These are phyloP conservation scores for Ptilorrhoa leucosticta DNA, from an alignment of 2,113 vertebrate species.

Conservation along the genomic window DNA sequence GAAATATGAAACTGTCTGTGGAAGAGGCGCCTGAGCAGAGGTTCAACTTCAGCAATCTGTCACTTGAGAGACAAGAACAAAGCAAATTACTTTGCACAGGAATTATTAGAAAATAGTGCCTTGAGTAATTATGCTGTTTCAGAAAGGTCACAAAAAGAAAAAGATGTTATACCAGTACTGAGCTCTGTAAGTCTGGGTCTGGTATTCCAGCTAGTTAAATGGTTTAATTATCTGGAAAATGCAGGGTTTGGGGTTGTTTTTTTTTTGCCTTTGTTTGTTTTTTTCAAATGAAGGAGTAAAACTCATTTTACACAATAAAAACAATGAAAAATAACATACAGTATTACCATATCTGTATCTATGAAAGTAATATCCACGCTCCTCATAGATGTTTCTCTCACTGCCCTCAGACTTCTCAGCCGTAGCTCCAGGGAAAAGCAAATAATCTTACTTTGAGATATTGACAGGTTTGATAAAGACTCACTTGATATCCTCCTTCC, in stretches of 20 bases:
- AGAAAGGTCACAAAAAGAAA: not conserved
- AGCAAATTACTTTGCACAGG: constrained; percentile 54
- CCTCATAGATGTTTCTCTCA: not conserved
- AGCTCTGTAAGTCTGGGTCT: not conserved
- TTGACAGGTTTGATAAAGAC: not conserved
- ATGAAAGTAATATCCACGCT: not conserved
- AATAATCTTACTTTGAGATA: not conserved
- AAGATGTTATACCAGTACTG: not conserved
- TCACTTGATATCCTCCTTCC: not conserved
- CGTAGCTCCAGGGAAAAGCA: not conserved
- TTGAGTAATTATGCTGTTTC: constrained; percentile 63
- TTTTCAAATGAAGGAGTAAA: not conserved
- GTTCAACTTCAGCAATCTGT: constrained; percentile 62
- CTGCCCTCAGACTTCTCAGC: not conserved
- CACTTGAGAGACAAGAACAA: constrained; percentile 53
- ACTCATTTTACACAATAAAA: not conserved
- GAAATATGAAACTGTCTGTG: constrained; percentile 61
- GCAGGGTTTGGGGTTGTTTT: not conserved
- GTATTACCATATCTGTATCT: not conserved
- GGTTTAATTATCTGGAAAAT: not conserved
- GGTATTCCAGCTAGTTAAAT: not conserved
- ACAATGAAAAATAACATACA: not conserved
- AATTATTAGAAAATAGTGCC: constrained; percentile 54
- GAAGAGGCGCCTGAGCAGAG: constrained; percentile 25
- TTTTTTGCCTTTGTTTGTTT: not conserved